Evolutionary conservation across 2,113 vertebrate species (phyloP).

Genomic region (Aix galericulata): DNA sequence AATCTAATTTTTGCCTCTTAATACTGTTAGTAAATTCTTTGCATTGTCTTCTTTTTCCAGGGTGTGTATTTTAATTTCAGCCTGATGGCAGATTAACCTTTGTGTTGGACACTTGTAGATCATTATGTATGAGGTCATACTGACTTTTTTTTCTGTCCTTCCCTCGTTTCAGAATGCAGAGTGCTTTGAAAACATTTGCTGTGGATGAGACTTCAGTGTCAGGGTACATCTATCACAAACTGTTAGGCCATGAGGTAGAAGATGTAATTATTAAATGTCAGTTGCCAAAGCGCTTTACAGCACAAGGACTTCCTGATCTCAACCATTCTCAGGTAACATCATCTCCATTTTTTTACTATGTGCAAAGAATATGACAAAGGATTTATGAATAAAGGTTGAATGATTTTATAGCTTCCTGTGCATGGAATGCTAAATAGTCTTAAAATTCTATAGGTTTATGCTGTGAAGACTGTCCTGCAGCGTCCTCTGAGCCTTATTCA

Average conservation of each 20-base stretch:
- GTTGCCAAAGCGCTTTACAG: conserved; percentile 97
- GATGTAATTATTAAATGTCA: conserved; percentile 99
- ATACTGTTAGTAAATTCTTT: background rate
- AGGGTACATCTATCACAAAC: conserved; percentile 97
- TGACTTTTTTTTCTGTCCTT: background rate
- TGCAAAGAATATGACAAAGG: background rate
- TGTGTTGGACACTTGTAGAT: background rate
- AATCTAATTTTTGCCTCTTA: background rate
- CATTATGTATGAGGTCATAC: background rate
- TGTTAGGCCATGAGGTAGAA: conserved; percentile 96
- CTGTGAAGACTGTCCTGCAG: conserved; percentile 97
- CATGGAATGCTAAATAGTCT: background rate
- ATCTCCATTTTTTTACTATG: background rate
- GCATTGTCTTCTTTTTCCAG: accelerated
- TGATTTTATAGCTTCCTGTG: accelerated
- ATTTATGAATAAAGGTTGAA: background rate
- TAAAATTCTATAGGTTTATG: conserved; percentile 86
- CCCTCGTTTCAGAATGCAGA: conserved; percentile 88
- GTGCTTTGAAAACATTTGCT: conserved; percentile 94
- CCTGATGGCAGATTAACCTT: background rate
- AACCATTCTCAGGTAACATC: conserved; percentile 94
- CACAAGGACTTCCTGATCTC: conserved; percentile 96
- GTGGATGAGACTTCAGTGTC: conserved; percentile 98
- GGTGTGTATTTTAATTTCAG: background rate
- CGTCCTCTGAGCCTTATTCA: conserved; percentile 97